phyloP scores from a whole-genome alignment of 2,113 vertebrate genomes.

The Sardina pilchardus region DNA sequence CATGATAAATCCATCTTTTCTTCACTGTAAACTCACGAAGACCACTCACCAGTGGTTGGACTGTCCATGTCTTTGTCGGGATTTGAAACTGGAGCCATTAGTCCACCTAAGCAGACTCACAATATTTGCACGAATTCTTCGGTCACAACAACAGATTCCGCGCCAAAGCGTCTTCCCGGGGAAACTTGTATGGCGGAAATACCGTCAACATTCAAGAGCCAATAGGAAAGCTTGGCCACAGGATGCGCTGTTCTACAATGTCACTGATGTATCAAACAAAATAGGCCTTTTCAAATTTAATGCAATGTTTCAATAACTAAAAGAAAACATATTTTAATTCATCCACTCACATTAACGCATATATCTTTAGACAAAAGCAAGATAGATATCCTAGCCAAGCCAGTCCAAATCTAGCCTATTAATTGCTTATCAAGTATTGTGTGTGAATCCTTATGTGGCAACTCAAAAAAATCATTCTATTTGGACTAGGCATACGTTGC shows the following conservation, averaged over 20 bases:
- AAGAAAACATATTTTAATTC: too few species aligned
- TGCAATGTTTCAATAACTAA: too few species aligned
- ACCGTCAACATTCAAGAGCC: constrained; percentile 36
- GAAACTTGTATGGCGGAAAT: constrained; percentile 72
- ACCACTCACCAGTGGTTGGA: constrained; percentile 60
- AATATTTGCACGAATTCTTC: background rate
- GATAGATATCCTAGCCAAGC: too few species aligned
- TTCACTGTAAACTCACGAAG: background rate
- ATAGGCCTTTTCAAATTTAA: too few species aligned
- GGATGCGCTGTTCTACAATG: background rate
- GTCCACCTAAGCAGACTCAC: background rate
- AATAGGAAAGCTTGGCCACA: constrained; percentile 37
- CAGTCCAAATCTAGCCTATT: too few species aligned
- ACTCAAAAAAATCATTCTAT: too few species aligned
- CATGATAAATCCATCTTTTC: background rate
- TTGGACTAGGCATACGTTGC: too few species aligned
- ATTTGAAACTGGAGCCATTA: constrained; percentile 72
- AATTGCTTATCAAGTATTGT: too few species aligned
- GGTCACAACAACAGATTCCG: constrained; percentile 61
- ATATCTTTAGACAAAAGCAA: too few species aligned
- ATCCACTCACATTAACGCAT: too few species aligned
- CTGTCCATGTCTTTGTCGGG: constrained; percentile 66
- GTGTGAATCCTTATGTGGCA: too few species aligned
- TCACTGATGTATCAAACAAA: too few species aligned
- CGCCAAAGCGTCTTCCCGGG: constrained; percentile 76